A percentile compares a stretch with the other conserved stretches of the same genome.
These are phyloP conservation scores for Stomatorhinus ivindoensis DNA, from an alignment of 2,113 vertebrate genomes.

Conservation along the genomic window DNA sequence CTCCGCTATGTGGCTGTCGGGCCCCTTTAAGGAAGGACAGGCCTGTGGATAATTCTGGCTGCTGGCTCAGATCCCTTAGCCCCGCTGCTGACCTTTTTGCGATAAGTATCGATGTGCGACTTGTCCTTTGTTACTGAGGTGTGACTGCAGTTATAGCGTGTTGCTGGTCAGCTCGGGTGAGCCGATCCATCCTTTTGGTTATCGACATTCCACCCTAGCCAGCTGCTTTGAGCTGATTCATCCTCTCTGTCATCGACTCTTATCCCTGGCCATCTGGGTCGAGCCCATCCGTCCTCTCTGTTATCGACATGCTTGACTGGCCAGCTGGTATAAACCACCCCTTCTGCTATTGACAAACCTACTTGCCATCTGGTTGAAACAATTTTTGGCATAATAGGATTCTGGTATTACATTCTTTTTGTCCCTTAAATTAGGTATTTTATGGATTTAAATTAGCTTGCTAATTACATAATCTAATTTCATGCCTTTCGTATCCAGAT, in stretches of 20 bases:
- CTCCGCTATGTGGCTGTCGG: background rate
- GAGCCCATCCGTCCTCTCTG: slow-evolving; percentile 4
- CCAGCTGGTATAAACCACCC: slow-evolving; percentile 11
- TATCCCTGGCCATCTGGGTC: background rate
- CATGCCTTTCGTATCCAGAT: background rate
- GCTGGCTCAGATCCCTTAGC: background rate
- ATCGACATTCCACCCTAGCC: background rate
- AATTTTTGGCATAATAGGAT: slow-evolving; percentile 12
- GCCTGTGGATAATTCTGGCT: background rate
- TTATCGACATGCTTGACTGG: slow-evolving; percentile 5
- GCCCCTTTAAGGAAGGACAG: background rate
- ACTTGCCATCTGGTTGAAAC: slow-evolving; percentile 16
- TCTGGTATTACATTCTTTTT: background rate
- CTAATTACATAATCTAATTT: slow-evolving; percentile 11
- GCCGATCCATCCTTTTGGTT: background rate
- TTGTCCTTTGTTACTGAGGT: background rate
- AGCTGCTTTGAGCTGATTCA: background rate
- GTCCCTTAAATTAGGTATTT: background rate
- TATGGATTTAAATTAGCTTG: slow-evolving; percentile 13
- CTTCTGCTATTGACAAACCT: slow-evolving; percentile 1
- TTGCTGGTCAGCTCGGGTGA: background rate
- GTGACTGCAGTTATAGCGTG: background rate
- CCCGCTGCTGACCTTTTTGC: background rate
- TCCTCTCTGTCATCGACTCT: background rate
- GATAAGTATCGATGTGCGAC: background rate